Evolutionary conservation across 2,888 invertebrate genomes (phyloP).

Genomic region (Pterostichus niger): DNA sequence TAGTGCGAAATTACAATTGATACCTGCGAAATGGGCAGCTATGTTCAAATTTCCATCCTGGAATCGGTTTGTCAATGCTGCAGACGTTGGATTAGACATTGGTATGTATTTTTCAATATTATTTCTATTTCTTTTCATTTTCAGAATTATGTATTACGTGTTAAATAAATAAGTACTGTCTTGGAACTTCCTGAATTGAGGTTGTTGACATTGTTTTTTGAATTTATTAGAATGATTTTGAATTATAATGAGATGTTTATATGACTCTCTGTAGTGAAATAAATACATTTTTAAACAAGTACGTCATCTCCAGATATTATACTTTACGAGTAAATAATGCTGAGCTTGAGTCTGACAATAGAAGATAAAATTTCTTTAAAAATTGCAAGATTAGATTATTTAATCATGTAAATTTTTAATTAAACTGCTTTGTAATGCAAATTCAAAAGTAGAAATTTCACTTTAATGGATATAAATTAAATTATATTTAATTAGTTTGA

Average conservation of each 20-base stretch:
- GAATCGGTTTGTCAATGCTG: slow-evolving; percentile 85
- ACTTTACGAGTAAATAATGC: slow-evolving; percentile 20
- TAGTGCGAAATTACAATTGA: slow-evolving; percentile 83
- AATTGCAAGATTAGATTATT: slow-evolving; percentile 42
- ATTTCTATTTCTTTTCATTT: background rate
- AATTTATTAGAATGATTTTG: slow-evolving; percentile 3
- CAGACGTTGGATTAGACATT: slow-evolving; percentile 81
- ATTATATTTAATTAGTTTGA: background rate
- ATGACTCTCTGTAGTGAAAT: background rate
- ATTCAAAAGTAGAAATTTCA: background rate
- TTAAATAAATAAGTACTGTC: background rate
- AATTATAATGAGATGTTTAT: background rate
- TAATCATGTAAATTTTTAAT: slow-evolving; percentile 19
- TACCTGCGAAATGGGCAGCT: slow-evolving; percentile 84
- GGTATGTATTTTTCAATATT: slow-evolving; percentile 75
- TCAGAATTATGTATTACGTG: background rate
- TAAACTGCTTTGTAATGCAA: slow-evolving; percentile 31
- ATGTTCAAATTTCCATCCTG: slow-evolving; percentile 83
- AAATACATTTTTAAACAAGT: slow-evolving; percentile 31
- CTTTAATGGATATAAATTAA: background rate
- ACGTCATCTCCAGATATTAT: slow-evolving; percentile 26
- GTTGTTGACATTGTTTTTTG: slow-evolving; percentile 22
- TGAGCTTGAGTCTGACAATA: slow-evolving; percentile 32
- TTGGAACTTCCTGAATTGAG: slow-evolving; percentile 14
- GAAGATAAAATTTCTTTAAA: slow-evolving; percentile 49